These are phyloP conservation scores for Peromyscus polionotus DNA, from an alignment of 2,113 vertebrate genomes.

Conservation along the genomic window DNA sequence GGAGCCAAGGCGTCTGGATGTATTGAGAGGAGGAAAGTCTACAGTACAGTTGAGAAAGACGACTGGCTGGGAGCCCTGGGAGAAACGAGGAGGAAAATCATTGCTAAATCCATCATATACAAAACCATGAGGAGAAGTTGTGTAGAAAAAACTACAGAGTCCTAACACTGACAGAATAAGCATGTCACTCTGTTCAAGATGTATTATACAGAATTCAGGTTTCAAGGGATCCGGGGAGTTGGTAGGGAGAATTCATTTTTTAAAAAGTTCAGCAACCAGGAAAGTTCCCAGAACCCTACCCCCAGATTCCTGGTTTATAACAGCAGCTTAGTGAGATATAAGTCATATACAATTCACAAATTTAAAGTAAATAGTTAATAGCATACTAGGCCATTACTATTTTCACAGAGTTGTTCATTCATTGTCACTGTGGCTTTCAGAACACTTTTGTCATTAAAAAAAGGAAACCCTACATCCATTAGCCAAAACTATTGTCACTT, in stretches of 20 bases:
- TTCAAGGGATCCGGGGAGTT: background rate
- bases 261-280: background rate
- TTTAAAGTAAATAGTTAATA: background rate
- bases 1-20: background rate
- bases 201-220: background rate
- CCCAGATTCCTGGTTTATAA: background rate
- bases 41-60: background rate
- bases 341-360: background rate
- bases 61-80: background rate
- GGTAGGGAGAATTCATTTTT: background rate
- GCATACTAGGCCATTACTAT: background rate
- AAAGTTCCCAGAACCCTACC: background rate
- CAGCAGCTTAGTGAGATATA: background rate
- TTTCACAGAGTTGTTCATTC: background rate
- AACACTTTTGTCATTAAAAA: slow-evolving; percentile 9
- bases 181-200: background rate
- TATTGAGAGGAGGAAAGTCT: background rate
- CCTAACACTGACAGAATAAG: background rate
- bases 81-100: background rate
- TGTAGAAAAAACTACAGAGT: background rate
- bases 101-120: background rate
- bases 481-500: background rate
- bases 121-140: background rate
- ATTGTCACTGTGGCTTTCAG: background rate
- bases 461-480: background rate